Conservation (phyloP, 1,140 invertebrate species). For the Drosophila tropicalis region DNA sequence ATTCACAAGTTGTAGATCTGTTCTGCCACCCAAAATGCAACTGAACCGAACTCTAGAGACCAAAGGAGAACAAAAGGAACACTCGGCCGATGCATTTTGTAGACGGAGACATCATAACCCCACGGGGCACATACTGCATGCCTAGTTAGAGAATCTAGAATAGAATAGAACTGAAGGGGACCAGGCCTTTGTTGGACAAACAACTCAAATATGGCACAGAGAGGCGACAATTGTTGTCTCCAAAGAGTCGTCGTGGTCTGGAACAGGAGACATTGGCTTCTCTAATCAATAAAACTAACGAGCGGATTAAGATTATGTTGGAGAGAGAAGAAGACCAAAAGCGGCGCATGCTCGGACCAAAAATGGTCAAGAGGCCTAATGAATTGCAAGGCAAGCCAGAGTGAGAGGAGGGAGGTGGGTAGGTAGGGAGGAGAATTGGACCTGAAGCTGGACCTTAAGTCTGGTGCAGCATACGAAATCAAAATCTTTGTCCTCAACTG, state of each 20-base stretch:
- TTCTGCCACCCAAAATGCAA: constrained; percentile 23
- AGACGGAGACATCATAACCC: constrained; percentile 44
- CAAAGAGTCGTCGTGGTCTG: constrained; percentile 70
- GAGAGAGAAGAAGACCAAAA: constrained; percentile 64
- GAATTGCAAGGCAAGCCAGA: constrained; percentile 61
- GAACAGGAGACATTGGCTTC: constrained; percentile 65
- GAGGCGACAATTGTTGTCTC: constrained; percentile 82
- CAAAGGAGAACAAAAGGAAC: constrained; percentile 20
- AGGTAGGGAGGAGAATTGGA: neutral
- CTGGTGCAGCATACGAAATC: constrained; percentile 65
- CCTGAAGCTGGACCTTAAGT: constrained; percentile 20
- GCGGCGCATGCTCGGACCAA: constrained; percentile 75
- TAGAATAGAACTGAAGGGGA: too few species aligned
- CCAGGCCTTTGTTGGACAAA: constrained; percentile 52
- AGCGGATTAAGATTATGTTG: constrained; percentile 80
- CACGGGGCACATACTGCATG: constrained; percentile 63
- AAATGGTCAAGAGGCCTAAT: constrained; percentile 76
- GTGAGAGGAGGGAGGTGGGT: neutral
- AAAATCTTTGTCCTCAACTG: constrained; percentile 26
- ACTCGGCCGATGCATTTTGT: constrained; percentile 18
- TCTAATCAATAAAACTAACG: constrained; percentile 81
- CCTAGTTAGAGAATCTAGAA: constrained; percentile 43
- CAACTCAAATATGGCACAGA: constrained; percentile 78
- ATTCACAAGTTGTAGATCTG: constrained; percentile 48
- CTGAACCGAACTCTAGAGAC: neutral